Percentiles rank a stretch among this genome's conserved stretches.
Evolutionary conservation across 2,888 invertebrate species (phyloP).

Genomic region (Drosophila lutescens): DNA sequence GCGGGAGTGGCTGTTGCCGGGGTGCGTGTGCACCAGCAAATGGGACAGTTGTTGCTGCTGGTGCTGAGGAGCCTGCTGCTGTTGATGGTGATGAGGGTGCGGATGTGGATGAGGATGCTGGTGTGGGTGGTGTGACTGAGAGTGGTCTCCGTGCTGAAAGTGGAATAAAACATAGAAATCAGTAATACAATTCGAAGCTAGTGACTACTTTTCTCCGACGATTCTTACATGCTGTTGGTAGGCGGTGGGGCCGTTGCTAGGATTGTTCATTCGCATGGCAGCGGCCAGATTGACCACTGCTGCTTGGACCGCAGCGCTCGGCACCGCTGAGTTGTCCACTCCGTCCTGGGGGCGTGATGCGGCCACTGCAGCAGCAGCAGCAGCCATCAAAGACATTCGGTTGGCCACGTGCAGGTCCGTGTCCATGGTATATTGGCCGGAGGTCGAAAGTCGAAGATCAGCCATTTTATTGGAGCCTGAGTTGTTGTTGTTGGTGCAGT

Average conservation of each 20-base stretch:
- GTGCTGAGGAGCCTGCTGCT: slow-evolving; percentile 39
- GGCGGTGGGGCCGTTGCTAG: slow-evolving; percentile 46
- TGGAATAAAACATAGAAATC: not conserved
- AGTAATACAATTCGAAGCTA: not conserved
- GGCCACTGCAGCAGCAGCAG: slow-evolving; percentile 83
- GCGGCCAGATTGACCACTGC: slow-evolving; percentile 91
- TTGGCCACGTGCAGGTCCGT: slow-evolving; percentile 85
- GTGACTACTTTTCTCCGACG: not conserved
- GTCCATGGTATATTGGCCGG: slow-evolving; percentile 87
- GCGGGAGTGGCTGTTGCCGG: slow-evolving; percentile 68
- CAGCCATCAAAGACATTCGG: slow-evolving; percentile 90
- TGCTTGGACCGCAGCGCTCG: slow-evolving; percentile 87
- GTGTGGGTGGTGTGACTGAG: slow-evolving; percentile 20
- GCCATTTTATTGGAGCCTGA: slow-evolving; percentile 87
- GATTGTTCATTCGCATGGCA: slow-evolving; percentile 88
- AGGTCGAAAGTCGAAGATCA: slow-evolving; percentile 84
- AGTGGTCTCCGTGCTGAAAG: slow-evolving; percentile 28
- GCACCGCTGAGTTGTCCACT: slow-evolving; percentile 78
- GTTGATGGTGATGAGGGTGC: slow-evolving; percentile 47
- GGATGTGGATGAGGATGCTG: slow-evolving; percentile 9
- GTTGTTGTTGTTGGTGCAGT: slow-evolving; percentile 84
- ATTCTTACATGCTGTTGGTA: slow-evolving; percentile 65
- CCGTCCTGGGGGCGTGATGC: slow-evolving; percentile 62
- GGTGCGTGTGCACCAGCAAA: slow-evolving; percentile 38
- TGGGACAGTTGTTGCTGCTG: slow-evolving; percentile 57